Evolutionary conservation across 2,888 invertebrate genomes (phyloP).

Genomic region (Nemotelus nigrinus): DNA sequence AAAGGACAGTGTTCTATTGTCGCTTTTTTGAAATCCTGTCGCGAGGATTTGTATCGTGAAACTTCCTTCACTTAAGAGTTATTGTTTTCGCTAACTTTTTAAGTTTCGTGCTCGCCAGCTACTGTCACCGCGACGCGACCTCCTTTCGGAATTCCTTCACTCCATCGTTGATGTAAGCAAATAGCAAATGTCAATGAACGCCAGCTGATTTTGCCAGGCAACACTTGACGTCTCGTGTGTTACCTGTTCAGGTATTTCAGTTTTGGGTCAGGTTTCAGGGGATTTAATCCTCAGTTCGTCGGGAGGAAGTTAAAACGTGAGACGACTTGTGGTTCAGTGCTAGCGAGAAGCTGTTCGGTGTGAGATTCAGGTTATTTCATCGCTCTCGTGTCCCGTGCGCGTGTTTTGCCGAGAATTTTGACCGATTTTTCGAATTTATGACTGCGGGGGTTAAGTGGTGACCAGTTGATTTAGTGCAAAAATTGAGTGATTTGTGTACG

Average conservation of each 20-base stretch:
- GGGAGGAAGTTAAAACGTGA: slow-evolving; percentile 15
- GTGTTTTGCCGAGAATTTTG: slow-evolving; percentile 23
- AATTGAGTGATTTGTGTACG: slow-evolving; percentile 12
- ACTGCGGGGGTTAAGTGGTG: neutral
- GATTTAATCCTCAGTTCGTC: slow-evolving; percentile 17
- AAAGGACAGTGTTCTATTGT: slow-evolving; percentile 26
- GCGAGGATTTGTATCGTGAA: slow-evolving; percentile 50
- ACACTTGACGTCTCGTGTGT: slow-evolving; percentile 26
- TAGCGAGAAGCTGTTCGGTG: slow-evolving; percentile 21
- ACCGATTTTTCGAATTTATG: slow-evolving; percentile 18
- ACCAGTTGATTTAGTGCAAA: neutral
- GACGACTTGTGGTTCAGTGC: slow-evolving; percentile 10
- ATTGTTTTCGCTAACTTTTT: neutral
- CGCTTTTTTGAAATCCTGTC: slow-evolving; percentile 42
- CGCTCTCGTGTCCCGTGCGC: slow-evolving; percentile 17
- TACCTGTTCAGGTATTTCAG: slow-evolving; percentile 32
- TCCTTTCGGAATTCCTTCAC: slow-evolving; percentile 1
- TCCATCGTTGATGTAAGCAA: neutral
- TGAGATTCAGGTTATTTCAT: slow-evolving; percentile 9
- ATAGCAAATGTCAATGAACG: slow-evolving; percentile 34
- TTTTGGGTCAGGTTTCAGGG: slow-evolving; percentile 22
- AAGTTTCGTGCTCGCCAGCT: neutral
- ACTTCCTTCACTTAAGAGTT: neutral
- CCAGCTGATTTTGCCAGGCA: slow-evolving; percentile 32
- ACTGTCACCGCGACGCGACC: neutral